These are phyloP conservation scores for Tragelaphus imberbis DNA, from an alignment of 2,113 vertebrate genomes.

Conservation along the genomic window DNA sequence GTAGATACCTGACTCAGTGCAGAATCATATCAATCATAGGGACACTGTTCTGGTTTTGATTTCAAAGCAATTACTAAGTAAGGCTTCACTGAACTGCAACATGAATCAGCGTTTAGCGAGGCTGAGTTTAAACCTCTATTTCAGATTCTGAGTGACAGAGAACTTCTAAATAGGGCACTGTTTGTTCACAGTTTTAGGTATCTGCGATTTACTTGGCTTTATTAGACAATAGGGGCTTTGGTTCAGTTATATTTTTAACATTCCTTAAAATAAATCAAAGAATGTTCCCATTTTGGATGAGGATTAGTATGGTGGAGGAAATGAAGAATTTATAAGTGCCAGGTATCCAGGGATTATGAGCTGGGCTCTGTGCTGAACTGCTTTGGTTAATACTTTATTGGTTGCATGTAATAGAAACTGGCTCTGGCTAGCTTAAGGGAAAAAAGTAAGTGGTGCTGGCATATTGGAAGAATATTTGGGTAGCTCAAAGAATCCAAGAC, in stretches of 20 bases:
- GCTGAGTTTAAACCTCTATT: background rate
- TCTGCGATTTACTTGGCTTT: slow-evolving; percentile 50
- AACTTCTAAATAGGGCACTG: background rate
- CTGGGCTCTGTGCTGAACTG: background rate
- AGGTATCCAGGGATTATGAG: background rate
- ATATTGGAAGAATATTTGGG: background rate
- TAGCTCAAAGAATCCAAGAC: background rate
- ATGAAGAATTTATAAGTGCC: background rate
- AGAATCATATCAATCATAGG: background rate
- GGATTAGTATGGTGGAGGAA: background rate
- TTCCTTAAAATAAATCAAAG: slow-evolving; percentile 60
- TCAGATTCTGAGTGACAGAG: slow-evolving; percentile 35
- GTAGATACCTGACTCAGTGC: background rate
- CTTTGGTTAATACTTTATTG: background rate
- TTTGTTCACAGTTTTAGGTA: slow-evolving; percentile 37
- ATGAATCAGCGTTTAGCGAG: slow-evolving; percentile 53
- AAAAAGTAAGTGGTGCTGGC: slow-evolving; percentile 6
- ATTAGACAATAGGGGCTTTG: slow-evolving; percentile 35
- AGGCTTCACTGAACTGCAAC: slow-evolving; percentile 19
- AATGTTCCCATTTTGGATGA: slow-evolving; percentile 16
- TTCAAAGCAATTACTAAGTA: slow-evolving; percentile 44
- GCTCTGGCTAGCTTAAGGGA: slow-evolving; percentile 15
- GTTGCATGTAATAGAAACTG: background rate
- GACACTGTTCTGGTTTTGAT: slow-evolving; percentile 47
- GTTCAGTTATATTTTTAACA: slow-evolving; percentile 61